A percentile compares a stretch with the other conserved stretches of the same genome.
These are phyloP conservation scores for Meganola albula DNA, from an alignment of 2,888 invertebrate species.

Conservation along the genomic window DNA sequence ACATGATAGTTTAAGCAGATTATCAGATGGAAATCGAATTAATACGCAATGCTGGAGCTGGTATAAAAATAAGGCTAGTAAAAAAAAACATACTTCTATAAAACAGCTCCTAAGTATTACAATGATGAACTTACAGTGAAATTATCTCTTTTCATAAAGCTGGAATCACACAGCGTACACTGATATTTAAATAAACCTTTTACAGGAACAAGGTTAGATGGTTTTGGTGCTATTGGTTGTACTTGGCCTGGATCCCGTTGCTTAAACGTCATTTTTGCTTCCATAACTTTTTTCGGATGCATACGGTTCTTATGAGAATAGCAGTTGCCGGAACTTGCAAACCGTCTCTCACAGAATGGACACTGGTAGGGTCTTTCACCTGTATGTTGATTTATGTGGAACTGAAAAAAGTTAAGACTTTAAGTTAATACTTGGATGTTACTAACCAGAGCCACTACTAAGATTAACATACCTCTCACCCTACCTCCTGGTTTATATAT, in stretches of 20 bases:
- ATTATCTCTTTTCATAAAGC: slow-evolving; percentile 56
- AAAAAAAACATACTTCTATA: too few species aligned
- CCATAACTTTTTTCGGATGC: slow-evolving; percentile 77
- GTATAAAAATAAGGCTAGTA: too few species aligned
- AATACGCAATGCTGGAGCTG: too few species aligned
- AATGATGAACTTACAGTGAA: slow-evolving; percentile 59
- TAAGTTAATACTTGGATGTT: too few species aligned
- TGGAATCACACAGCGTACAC: slow-evolving; percentile 52
- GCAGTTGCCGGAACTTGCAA: slow-evolving; percentile 85
- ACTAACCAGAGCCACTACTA: too few species aligned
- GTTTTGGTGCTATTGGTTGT: slow-evolving; percentile 15
- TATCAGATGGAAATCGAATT: too few species aligned
- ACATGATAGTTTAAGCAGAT: too few species aligned
- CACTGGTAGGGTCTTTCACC: slow-evolving; percentile 85
- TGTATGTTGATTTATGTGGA: slow-evolving; percentile 86
- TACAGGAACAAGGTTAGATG: slow-evolving; percentile 21
- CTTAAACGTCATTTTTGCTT: not conserved
- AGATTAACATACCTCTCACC: too few species aligned
- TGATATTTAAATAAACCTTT: slow-evolving; percentile 49
- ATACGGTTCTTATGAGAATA: slow-evolving; percentile 84
- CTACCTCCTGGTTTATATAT: too few species aligned
- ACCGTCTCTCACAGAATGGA: slow-evolving; percentile 84
- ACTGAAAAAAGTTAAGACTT: slow-evolving; percentile 77
- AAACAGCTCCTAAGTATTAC: too few species aligned
- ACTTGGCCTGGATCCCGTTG: slow-evolving; percentile 8